Evolutionary conservation across 2,888 invertebrate species (phyloP).

Genomic region (Galerucella pusilla): DNA sequence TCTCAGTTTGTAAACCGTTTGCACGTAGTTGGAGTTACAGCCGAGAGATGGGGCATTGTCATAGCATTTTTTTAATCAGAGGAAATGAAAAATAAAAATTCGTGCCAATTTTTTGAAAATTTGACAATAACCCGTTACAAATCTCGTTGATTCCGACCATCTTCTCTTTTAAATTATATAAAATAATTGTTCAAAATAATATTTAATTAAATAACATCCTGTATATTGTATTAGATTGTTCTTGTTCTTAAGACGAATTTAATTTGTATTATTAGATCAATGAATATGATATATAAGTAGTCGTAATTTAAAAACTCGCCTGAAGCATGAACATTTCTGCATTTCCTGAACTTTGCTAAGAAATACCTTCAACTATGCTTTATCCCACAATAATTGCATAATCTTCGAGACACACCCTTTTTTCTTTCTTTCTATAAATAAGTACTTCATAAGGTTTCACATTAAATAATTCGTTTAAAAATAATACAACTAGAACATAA

Average conservation of each 20-base stretch:
- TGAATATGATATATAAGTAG: slow-evolving; percentile 3
- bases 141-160: too few relatives aligned
- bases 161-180: not conserved
- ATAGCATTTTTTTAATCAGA: too few relatives aligned
- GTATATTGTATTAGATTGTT: not conserved
- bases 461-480: slow-evolving; percentile 13
- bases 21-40: too few relatives aligned
- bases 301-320: slow-evolving; percentile 21
- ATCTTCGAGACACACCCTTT: slow-evolving; percentile 20
- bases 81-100: too few relatives aligned
- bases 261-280: slow-evolving; percentile 15
- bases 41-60: too few relatives aligned
- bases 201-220: not conserved
- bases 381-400: slow-evolving; percentile 29
- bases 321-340: slow-evolving; percentile 16
- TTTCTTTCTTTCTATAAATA: slow-evolving; percentile 19
- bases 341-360: slow-evolving; percentile 29
- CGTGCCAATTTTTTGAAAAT: too few relatives aligned
- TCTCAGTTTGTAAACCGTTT: too few relatives aligned
- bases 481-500: slow-evolving; percentile 15
- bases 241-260: not conserved
- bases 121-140: too few relatives aligned
- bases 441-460: slow-evolving; percentile 18
- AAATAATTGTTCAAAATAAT: not conserved
- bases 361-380: slow-evolving; percentile 16